phyloP scores from a whole-genome alignment of 2,888 invertebrate genomes.

The Andrena chrysosceles region DNA sequence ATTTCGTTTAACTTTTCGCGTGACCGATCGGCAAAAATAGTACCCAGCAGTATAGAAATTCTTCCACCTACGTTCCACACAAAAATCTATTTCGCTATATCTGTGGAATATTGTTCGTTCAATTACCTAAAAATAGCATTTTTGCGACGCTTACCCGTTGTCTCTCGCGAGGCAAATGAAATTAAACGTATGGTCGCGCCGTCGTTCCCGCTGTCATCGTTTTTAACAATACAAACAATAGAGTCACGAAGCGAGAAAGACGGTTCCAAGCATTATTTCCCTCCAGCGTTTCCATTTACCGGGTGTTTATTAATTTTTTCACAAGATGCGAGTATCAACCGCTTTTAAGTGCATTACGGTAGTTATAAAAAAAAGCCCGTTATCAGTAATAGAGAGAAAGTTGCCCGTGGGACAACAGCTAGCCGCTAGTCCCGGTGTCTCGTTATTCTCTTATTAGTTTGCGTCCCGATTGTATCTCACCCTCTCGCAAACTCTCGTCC shows the following conservation, averaged over 20 bases:
- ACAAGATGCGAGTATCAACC: conserved; percentile 21
- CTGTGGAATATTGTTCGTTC: neutral
- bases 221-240: conserved; percentile 23
- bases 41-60: neutral
- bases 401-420: conserved; percentile 23
- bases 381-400: conserved; percentile 53
- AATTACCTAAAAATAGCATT: neutral
- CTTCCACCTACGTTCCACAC: neutral
- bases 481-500: conserved; percentile 50
- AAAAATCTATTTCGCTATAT: neutral
- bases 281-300: conserved; percentile 27
- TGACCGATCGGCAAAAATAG: too few species aligned
- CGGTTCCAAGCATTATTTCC: conserved; percentile 9
- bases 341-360: conserved; percentile 34
- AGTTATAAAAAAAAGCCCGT: conserved; percentile 22
- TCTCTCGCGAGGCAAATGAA: neutral
- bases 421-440: conserved; percentile 29
- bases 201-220: neutral
- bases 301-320: conserved; percentile 40
- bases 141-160: neutral
- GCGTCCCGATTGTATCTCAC: conserved; percentile 54
- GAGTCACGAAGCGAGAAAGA: conserved; percentile 1
- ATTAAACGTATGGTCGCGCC: neutral
- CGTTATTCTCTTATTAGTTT: conserved; percentile 56
- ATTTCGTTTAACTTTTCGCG: too few species aligned